Conservation (phyloP, 2,888 invertebrate genomes). For the Unio delphinus region DNA sequence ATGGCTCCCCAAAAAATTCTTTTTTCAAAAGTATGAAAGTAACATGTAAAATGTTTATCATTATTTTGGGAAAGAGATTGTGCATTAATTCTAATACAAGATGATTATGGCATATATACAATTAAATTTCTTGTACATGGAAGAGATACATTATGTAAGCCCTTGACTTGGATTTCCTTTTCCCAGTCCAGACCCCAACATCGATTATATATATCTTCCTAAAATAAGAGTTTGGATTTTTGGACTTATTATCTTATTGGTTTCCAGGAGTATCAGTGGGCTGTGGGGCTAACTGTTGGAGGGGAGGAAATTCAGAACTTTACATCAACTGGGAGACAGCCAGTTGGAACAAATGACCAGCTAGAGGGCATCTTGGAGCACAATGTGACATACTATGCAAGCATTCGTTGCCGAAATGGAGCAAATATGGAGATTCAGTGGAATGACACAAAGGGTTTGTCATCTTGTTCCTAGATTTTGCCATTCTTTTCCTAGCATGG, state of each 20-base stretch:
- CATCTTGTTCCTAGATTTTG: not conserved
- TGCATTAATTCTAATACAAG: too few relatives aligned
- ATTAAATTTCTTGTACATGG: too few relatives aligned
- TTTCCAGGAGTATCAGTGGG: constrained; percentile 49
- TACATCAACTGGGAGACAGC: constrained; percentile 37
- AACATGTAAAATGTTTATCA: too few relatives aligned
- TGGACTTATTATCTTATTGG: not conserved
- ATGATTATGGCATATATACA: too few relatives aligned
- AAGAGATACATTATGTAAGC: too few relatives aligned
- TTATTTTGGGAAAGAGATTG: too few relatives aligned
- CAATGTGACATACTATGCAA: constrained; percentile 40
- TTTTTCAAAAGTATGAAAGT: too few relatives aligned
- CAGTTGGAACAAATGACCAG: constrained; percentile 37
- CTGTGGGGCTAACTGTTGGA: constrained; percentile 46
- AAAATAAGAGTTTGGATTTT: too few relatives aligned
- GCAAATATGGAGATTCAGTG: constrained; percentile 29
- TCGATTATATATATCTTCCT: too few relatives aligned
- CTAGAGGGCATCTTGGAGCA: constrained; percentile 39
- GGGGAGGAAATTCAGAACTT: constrained; percentile 39
- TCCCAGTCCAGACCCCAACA: too few relatives aligned
- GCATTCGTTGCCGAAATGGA: constrained; percentile 42
- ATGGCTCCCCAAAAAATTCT: too few relatives aligned
- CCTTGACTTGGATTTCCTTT: too few relatives aligned
- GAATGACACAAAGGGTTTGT: constrained; percentile 32
- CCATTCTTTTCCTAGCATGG: not conserved